phyloP scores from a whole-genome alignment of 2,797 vertebrate genomes.

The Anabacerthia variegaticeps region DNA sequence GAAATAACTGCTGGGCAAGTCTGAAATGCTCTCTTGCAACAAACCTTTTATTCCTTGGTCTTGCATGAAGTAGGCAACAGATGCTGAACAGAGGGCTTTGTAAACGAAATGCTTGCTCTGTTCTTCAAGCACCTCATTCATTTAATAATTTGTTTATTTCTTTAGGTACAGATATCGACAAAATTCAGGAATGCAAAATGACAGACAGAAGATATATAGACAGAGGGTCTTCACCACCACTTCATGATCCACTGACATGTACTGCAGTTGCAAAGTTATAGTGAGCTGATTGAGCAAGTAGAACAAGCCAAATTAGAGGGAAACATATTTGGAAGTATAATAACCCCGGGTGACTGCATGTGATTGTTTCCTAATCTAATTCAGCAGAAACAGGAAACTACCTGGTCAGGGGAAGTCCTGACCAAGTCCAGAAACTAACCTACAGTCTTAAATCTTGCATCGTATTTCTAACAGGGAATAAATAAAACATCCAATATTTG shows the following conservation, averaged over 20 bases:
- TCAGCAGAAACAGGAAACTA: neutral
- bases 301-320: neutral
- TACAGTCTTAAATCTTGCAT: neutral
- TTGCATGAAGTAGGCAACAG: neutral
- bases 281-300: neutral
- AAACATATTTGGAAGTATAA: neutral
- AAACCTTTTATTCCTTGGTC: neutral
- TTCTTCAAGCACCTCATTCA: neutral
- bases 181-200: neutral
- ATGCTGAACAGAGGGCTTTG: neutral
- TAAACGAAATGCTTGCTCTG: neutral
- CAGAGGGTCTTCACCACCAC: neutral
- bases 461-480: neutral
- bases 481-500: neutral
- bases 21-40: neutral
- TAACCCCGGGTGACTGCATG: neutral
- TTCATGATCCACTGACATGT: rapidly evolving
- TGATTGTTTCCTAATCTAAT: neutral
- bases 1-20: neutral
- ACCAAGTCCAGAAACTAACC: neutral
- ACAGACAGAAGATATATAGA: neutral
- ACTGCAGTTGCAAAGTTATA: neutral
- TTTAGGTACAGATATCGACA: neutral
- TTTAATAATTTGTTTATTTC: neutral
- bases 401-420: neutral